Percentiles rank a stretch among this genome's conserved stretches.
Evolutionary conservation across 2,888 invertebrate genomes (phyloP).

Genomic region (Malthinus flaveolus): DNA sequence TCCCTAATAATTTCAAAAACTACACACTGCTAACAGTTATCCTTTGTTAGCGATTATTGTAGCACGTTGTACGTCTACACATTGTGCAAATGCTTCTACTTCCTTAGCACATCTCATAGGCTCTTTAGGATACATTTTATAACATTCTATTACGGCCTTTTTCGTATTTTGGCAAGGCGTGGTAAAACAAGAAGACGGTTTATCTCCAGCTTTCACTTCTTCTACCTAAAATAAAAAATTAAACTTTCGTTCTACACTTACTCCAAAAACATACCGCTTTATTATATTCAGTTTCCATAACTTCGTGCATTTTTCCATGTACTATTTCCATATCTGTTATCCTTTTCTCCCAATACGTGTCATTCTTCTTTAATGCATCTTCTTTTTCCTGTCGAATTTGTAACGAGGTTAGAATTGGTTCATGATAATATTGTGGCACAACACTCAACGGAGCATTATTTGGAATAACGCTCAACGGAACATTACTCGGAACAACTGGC

Average conservation of each 20-base stretch:
- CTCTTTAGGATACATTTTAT: slow-evolving; percentile 61
- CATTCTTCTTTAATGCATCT: slow-evolving; percentile 61
- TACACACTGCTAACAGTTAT: neutral
- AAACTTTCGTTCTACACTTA: too few species aligned
- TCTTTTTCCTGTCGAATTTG: slow-evolving; percentile 60
- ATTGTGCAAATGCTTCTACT: slow-evolving; percentile 64
- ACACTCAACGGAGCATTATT: neutral
- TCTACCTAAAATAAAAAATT: neutral
- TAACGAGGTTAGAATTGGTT: slow-evolving; percentile 51
- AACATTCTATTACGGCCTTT: slow-evolving; percentile 63
- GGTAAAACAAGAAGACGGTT: slow-evolving; percentile 20
- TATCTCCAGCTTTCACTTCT: neutral
- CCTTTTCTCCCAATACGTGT: slow-evolving; percentile 64
- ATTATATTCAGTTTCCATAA: slow-evolving; percentile 62
- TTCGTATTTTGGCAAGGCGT: slow-evolving; percentile 62
- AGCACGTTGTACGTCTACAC: slow-evolving; percentile 62
- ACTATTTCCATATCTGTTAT: slow-evolving; percentile 59
- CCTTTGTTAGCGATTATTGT: slow-evolving; percentile 12
- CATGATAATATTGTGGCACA: slow-evolving; percentile 34
- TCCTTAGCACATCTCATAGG: slow-evolving; percentile 63
- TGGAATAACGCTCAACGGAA: neutral
- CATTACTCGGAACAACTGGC: slow-evolving; percentile 6
- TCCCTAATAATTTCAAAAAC: slow-evolving; percentile 1
- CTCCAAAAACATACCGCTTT: slow-evolving; percentile 52
- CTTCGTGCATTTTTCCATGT: slow-evolving; percentile 60